Conservation (phyloP, 2,888 invertebrate genomes). For the Cheilosia vernalis region DNA sequence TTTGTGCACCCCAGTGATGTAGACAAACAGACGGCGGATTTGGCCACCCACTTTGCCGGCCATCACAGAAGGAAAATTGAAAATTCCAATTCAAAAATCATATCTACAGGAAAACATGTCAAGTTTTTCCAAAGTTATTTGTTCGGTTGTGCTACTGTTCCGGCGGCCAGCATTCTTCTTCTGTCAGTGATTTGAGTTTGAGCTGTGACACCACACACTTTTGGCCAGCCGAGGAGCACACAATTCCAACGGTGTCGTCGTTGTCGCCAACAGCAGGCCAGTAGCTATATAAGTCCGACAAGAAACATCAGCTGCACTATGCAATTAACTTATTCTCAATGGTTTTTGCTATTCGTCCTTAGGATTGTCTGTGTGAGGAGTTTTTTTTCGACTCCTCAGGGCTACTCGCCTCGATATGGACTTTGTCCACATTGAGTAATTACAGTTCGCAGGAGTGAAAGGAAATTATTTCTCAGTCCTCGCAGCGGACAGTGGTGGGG, state of each 20-base stretch:
- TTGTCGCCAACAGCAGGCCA: conserved; percentile 9
- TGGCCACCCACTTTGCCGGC: too few relatives aligned
- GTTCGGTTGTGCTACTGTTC: conserved; percentile 29
- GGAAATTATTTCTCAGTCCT: conserved; percentile 39
- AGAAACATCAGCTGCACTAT: conserved; percentile 54
- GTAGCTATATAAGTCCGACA: conserved; percentile 39
- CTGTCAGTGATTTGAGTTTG: background rate
- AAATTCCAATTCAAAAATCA: conserved; percentile 70
- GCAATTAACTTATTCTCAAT: conserved; percentile 52
- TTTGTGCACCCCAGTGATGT: background rate
- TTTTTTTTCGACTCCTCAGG: conserved; percentile 15
- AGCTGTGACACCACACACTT: conserved; percentile 16
- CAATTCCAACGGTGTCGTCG: conserved; percentile 3
- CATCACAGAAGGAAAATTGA: conserved; percentile 57
- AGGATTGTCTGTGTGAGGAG: conserved; percentile 2
- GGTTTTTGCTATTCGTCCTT: conserved; percentile 39
- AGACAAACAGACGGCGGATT: conserved; percentile 7
- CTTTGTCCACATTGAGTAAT: conserved; percentile 50
- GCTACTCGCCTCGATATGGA: conserved; percentile 17
- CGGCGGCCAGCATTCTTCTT: background rate
- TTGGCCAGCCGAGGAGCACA: background rate
- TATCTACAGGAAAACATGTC: conserved; percentile 67
- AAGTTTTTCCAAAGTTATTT: conserved; percentile 64
- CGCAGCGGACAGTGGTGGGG: background rate
- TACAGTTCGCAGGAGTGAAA: conserved; percentile 47